phyloP scores from a whole-genome alignment of 2,797 vertebrate genomes.

The Sebastes iracundus region DNA sequence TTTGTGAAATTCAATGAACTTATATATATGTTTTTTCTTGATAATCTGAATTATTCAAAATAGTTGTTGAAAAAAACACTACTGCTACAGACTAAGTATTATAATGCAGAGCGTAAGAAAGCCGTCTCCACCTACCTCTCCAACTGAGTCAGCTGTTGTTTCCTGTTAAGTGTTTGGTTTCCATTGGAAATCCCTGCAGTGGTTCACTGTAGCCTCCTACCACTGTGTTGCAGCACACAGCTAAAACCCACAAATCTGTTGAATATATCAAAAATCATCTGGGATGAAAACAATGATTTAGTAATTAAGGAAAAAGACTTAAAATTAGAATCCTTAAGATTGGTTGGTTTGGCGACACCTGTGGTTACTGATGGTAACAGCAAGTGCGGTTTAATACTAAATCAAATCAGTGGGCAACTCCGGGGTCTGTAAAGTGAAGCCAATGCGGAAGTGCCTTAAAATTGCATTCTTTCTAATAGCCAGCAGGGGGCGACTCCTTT shows the following conservation, averaged over 20 bases:
- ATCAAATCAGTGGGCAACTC: not conserved
- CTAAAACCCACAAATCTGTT: slow-evolving; percentile 10
- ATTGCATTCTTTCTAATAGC: no score
- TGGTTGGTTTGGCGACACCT: not conserved
- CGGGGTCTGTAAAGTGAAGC: not conserved
- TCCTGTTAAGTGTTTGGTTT: slow-evolving; percentile 43
- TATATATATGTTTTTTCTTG: slow-evolving; percentile 21
- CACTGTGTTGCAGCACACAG: slow-evolving; percentile 15
- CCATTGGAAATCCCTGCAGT: slow-evolving; percentile 26
- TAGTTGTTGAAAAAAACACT: slow-evolving; percentile 54
- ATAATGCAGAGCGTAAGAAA: slow-evolving; percentile 57
- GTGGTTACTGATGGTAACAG: not conserved
- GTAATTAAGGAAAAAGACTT: not conserved
- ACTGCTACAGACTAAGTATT: slow-evolving; percentile 61
- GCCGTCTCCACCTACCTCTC: slow-evolving; percentile 79
- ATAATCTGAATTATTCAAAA: slow-evolving; percentile 61
- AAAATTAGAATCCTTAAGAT: not conserved
- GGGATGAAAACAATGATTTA: slow-evolving; percentile 1
- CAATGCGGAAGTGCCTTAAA: no score
- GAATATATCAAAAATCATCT: slow-evolving; percentile 10
- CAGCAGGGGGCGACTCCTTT: no score
- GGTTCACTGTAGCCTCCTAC: slow-evolving; percentile 34
- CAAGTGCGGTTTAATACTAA: not conserved
- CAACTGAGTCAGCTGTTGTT: slow-evolving; percentile 59
- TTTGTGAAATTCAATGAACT: slow-evolving; percentile 61